phyloP scores from a whole-genome alignment of 2,797 vertebrate genomes.

The Oreortyx pictus region DNA sequence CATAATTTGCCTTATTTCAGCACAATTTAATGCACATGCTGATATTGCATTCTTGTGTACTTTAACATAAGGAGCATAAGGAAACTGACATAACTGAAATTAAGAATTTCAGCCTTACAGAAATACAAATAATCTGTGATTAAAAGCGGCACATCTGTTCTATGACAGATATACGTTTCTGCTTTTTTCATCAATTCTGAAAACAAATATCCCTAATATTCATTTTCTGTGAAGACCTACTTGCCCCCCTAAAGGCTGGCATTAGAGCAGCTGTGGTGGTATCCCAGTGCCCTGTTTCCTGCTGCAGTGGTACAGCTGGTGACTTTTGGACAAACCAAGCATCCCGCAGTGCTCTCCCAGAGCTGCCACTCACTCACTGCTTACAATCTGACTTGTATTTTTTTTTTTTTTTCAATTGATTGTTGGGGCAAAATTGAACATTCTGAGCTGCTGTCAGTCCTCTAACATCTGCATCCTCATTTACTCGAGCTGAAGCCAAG shows the following conservation, averaged over 20 bases:
- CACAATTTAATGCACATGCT: background rate
- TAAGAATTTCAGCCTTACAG: background rate
- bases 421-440: background rate
- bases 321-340: background rate
- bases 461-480: background rate
- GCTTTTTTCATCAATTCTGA: background rate
- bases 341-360: background rate
- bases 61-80: background rate
- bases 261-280: background rate
- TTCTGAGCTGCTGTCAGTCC: background rate
- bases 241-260: background rate
- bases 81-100: background rate
- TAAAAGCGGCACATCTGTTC: background rate
- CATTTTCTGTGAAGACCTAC: accelerated
- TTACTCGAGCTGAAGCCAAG: background rate
- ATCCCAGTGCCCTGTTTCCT: background rate
- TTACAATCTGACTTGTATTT: background rate
- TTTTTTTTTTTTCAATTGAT: background rate
- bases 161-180: background rate
- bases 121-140: background rate
- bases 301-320: background rate
- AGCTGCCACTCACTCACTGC: background rate
- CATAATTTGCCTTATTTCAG: background rate
- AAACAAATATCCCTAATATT: background rate
- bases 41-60: background rate